These are phyloP conservation scores for Netelia inedita DNA, from an alignment of 2,888 invertebrate genomes.

Conservation along the genomic window DNA sequence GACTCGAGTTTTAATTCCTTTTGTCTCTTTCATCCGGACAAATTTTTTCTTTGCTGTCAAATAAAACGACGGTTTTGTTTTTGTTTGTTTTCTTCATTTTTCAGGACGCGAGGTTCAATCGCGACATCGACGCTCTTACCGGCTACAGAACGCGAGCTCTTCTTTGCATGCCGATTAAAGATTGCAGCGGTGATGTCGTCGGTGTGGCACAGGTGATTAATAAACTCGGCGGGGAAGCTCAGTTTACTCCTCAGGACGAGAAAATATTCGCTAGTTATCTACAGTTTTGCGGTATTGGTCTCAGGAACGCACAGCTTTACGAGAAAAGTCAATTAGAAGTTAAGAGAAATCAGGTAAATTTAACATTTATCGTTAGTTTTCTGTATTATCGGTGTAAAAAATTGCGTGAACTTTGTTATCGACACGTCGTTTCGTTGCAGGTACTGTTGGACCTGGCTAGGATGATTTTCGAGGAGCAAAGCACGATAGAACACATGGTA, in stretches of 20 bases:
- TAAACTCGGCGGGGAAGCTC: conserved; percentile 92
- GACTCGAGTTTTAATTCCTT: not conserved
- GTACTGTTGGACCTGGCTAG: conserved; percentile 97
- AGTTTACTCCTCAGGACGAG: conserved; percentile 95
- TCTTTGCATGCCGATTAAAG: conserved; percentile 98
- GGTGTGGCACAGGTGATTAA: conserved; percentile 99
- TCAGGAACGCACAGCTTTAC: conserved; percentile 98
- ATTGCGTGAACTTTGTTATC: not conserved
- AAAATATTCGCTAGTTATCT: conserved; percentile 96
- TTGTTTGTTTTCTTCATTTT: not conserved
- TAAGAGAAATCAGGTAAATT: conserved; percentile 93
- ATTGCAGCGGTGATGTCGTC: conserved; percentile 96
- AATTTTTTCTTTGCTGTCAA: conserved; percentile 3
- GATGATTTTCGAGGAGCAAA: conserved; percentile 98
- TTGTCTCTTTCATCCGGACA: not conserved
- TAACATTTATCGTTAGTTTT: not conserved
- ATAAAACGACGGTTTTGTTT: not conserved
- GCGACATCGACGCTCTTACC: conserved; percentile 96
- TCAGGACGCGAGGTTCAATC: conserved; percentile 95
- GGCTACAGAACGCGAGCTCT: conserved; percentile 97
- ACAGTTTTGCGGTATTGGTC: conserved; percentile 98
- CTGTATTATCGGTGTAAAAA: not conserved
- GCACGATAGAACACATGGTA: conserved; percentile 98
- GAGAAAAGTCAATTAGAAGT: conserved; percentile 98
- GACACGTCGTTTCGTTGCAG: conserved; percentile 78